A percentile compares a stretch with the other conserved stretches of the same genome.
Conservation (phyloP, 2,888 invertebrate genomes). For the Rotaria magnacalcarata region DNA sequence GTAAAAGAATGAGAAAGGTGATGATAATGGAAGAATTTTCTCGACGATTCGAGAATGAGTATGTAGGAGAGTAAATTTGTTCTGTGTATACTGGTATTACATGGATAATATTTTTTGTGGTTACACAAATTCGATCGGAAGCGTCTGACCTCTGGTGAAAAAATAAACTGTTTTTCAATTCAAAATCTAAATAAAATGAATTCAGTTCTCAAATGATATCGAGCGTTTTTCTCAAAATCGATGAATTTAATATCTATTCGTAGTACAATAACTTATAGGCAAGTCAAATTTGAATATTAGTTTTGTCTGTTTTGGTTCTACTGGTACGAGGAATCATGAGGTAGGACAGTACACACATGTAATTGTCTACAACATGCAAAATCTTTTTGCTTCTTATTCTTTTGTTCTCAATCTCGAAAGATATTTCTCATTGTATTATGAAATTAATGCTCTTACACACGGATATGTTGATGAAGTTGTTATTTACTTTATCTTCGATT, state of each 20-base stretch:
- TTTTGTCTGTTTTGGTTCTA: too few relatives aligned
- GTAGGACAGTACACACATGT: too few relatives aligned
- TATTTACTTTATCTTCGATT: background rate
- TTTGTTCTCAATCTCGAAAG: background rate
- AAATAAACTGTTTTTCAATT: too few relatives aligned
- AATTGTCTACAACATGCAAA: background rate
- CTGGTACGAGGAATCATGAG: too few relatives aligned
- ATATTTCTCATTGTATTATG: background rate
- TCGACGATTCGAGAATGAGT: constrained; percentile 2
- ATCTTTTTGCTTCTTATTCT: background rate
- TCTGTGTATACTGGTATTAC: background rate
- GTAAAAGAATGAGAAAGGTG: background rate
- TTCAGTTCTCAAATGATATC: too few relatives aligned
- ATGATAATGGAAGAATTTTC: background rate
- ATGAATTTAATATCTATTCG: too few relatives aligned
- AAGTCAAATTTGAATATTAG: too few relatives aligned
- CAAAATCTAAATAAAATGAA: too few relatives aligned
- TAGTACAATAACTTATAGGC: too few relatives aligned
- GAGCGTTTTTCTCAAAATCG: too few relatives aligned
- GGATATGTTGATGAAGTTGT: background rate
- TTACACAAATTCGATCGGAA: background rate
- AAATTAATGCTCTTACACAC: background rate
- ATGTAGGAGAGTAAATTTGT: background rate
- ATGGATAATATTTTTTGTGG: background rate
- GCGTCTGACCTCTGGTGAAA: background rate